These are phyloP conservation scores for Danio kyathit DNA, from an alignment of 2,797 vertebrate species.

Conservation along the genomic window DNA sequence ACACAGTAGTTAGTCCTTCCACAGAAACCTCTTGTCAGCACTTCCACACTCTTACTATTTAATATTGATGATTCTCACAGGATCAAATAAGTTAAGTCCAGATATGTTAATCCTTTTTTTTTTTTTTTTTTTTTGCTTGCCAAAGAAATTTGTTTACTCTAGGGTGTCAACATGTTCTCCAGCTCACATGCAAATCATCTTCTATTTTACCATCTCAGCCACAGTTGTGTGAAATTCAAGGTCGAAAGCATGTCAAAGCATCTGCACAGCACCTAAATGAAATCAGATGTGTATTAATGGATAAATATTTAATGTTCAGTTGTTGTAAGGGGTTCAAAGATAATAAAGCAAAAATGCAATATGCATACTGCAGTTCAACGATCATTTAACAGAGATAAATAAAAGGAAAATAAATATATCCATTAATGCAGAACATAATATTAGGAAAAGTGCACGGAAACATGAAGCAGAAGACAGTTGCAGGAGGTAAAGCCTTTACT, in stretches of 20 bases:
- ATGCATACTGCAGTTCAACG: neutral
- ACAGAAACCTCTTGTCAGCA: slow-evolving; percentile 81
- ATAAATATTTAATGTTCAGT: slow-evolving; percentile 5
- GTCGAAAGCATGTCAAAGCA: slow-evolving; percentile 69
- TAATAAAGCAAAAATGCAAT: neutral
- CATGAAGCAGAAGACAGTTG: slow-evolving; percentile 14
- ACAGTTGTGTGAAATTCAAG: slow-evolving; percentile 77
- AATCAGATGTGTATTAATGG: neutral
- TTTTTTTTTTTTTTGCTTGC: slow-evolving; percentile 70
- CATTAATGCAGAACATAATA: slow-evolving; percentile 38
- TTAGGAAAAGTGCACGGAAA: slow-evolving; percentile 20
- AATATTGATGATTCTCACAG: slow-evolving; percentile 88
- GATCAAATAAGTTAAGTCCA: slow-evolving; percentile 85
- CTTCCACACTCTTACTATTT: slow-evolving; percentile 80
- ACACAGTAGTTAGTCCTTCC: slow-evolving; percentile 79
- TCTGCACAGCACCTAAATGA: neutral
- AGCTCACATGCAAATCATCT: slow-evolving; percentile 79
- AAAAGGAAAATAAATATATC: no score
- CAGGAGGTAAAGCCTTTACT: slow-evolving; percentile 20
- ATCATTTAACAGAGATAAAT: neutral
- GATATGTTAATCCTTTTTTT: slow-evolving; percentile 81
- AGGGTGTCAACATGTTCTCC: slow-evolving; percentile 81
- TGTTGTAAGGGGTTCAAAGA: neutral
- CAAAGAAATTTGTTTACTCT: slow-evolving; percentile 83
- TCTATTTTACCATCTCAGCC: slow-evolving; percentile 69